Base-by-base conservation (phyloP, 2,797 vertebrate species). In the Odontamblyopus rebecca region DNA sequence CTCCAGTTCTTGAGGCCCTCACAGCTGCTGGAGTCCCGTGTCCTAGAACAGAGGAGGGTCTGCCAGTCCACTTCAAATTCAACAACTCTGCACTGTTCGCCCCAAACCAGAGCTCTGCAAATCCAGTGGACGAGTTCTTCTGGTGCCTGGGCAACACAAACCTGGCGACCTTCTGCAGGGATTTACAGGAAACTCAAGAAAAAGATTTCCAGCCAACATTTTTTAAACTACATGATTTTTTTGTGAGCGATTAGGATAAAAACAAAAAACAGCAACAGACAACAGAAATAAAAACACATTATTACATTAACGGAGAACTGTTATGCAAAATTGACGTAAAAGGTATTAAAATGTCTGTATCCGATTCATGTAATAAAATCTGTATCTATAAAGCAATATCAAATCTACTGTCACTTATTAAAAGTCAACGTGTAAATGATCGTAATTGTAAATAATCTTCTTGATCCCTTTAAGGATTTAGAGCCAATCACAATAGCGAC, bases 81-180 rank as follows among this genome's bases (percentile, higher is more conserved):
- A 90, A 88, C 23, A 89, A 86, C 2, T 88, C 85, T n/a, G 79
- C 75, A 0, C 7, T 89, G 57, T 90, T 86, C 82, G 76, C 78
- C 4, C 2, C 68, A 0, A 80, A 73, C 29, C 64, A 12, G 30
- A 18, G 61, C 18, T 38, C 71, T 6, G 61, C 60, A 16, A 0
- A 0, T 9, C 35, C 35, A 9, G 35, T 38, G 73, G 60, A 84
- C 44, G 0, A 83, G 60, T 80, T 86, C 80, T 81, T 80, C 72
- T 89, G 88, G 87, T 16, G 74, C n/a, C 83, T 83, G 72, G 81
- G 78, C 0, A 5, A 5, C 3, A 66, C 29, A 13, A 86, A 69
- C 19, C 85, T 85, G 86, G 63, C 27, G 1, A 82, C 0, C 1
- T 88, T 89, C 16, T 89, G 89, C 23, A 11, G 0, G 9, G n/a